Conservation (phyloP, 2,797 vertebrate genomes). For the Philypnodon macrostomus region DNA sequence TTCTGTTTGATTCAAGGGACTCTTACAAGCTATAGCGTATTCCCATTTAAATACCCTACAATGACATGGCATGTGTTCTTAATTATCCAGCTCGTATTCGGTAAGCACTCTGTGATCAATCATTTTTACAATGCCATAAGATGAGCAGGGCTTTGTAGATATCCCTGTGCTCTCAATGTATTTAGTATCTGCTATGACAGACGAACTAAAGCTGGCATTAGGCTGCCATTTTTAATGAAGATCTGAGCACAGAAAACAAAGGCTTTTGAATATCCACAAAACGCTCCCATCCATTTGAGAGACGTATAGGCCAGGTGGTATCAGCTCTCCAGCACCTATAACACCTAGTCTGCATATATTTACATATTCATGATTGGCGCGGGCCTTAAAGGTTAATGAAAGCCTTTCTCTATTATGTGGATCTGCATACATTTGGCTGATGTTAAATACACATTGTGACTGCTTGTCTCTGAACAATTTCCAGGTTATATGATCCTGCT, state of each 20-base stretch:
- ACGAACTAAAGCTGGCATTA: slow-evolving; percentile 35
- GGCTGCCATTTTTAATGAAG: slow-evolving; percentile 59
- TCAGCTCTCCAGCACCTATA: slow-evolving; percentile 62
- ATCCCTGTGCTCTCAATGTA: slow-evolving; percentile 10
- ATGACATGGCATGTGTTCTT: neutral
- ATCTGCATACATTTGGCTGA: slow-evolving; percentile 59
- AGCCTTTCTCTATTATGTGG: slow-evolving; percentile 64
- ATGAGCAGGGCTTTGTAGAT: slow-evolving; percentile 19
- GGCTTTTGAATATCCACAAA: slow-evolving; percentile 46
- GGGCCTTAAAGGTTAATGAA: slow-evolving; percentile 74
- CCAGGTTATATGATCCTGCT: slow-evolving; percentile 51
- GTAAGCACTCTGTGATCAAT: slow-evolving; percentile 15
- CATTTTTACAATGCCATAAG: slow-evolving; percentile 13
- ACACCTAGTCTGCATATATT: slow-evolving; percentile 71
- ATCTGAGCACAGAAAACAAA: slow-evolving; percentile 59
- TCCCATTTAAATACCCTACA: neutral
- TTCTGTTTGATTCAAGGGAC: neutral
- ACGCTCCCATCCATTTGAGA: slow-evolving; percentile 55
- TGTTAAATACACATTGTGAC: slow-evolving; percentile 59
- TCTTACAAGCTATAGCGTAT: too few relatives aligned
- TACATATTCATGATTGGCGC: slow-evolving; percentile 70
- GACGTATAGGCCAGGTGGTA: slow-evolving; percentile 64
- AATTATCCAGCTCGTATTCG: neutral
- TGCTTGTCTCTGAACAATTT: slow-evolving; percentile 43
- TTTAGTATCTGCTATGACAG: slow-evolving; percentile 35